A percentile compares a stretch with the other conserved stretches of the same genome.
These are phyloP conservation scores for Zophobas morio DNA, from an alignment of 1,140 invertebrate species.

Conservation along the genomic window DNA sequence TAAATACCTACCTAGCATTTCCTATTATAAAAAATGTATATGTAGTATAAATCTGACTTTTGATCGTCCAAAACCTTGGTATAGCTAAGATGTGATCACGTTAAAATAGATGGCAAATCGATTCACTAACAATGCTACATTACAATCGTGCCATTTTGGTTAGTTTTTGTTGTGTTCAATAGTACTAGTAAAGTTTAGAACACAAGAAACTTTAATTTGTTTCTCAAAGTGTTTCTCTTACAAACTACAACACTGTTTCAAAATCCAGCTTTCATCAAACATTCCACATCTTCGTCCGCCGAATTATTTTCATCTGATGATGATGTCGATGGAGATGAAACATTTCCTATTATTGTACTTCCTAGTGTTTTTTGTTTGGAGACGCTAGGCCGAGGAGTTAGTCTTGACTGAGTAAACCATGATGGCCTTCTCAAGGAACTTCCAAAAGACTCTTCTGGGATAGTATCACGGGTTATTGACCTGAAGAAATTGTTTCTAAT, in stretches of 20 bases:
- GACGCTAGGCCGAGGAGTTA: constrained; percentile 53
- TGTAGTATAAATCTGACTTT: no score
- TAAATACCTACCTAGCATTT: no score
- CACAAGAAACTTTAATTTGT: constrained; percentile 15
- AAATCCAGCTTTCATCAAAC: constrained; percentile 65
- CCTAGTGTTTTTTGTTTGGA: constrained; percentile 62
- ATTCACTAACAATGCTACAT: no score
- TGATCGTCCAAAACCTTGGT: no score
- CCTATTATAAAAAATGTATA: no score
- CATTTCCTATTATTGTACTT: constrained; percentile 60
- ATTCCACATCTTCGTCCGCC: constrained; percentile 61
- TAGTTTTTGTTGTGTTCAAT: constrained; percentile 12
- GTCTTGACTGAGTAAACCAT: constrained; percentile 58
- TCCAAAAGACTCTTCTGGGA: constrained; percentile 63
- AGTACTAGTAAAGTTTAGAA: constrained; percentile 3
- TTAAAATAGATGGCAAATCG: no score
- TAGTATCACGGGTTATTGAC: constrained; percentile 64
- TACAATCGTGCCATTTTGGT: not conserved
- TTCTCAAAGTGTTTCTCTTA: constrained; percentile 33
- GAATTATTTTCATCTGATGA: constrained; percentile 54
- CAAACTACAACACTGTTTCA: constrained; percentile 55
- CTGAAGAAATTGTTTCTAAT: constrained; percentile 52
- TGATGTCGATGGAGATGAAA: constrained; percentile 63
- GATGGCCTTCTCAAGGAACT: constrained; percentile 60
- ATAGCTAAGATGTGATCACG: no score